Percentiles rank a stretch among this genome's conserved stretches.
Conservation (phyloP, 2,888 invertebrate species). For the Aspidiotus destructor region DNA sequence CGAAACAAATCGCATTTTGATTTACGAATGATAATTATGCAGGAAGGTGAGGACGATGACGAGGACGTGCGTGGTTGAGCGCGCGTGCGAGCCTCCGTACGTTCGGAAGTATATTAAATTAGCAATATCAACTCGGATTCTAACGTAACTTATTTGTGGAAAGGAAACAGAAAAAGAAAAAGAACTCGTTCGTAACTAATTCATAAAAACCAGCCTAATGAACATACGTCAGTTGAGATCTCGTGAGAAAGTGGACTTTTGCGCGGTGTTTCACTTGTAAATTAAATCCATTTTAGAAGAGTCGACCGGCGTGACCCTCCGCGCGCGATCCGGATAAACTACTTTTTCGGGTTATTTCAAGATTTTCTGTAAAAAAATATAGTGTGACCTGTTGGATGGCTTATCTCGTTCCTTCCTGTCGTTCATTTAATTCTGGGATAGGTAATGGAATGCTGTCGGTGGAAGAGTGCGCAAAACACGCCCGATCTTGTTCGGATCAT, state of each 20-base stretch:
- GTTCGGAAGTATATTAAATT: too few species aligned
- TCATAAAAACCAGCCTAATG: slow-evolving; percentile 27
- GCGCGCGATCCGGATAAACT: slow-evolving; percentile 10
- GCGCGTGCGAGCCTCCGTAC: too few species aligned
- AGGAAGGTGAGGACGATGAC: too few species aligned
- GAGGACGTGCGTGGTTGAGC: too few species aligned
- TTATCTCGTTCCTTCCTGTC: background rate
- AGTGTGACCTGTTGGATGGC: background rate
- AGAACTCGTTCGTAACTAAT: slow-evolving; percentile 10
- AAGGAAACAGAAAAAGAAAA: background rate
- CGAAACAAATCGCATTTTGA: too few species aligned
- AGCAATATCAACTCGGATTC: too few species aligned
- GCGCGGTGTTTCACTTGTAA: slow-evolving; percentile 18
- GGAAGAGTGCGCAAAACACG: too few species aligned
- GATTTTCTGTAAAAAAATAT: background rate
- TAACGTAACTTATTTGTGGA: too few species aligned
- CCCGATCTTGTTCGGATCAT: too few species aligned
- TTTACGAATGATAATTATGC: too few species aligned
- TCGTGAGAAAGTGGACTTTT: slow-evolving; percentile 27
- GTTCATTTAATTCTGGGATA: background rate
- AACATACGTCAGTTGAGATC: slow-evolving; percentile 8
- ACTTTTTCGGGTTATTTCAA: slow-evolving; percentile 25
- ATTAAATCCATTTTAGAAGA: slow-evolving; percentile 21
- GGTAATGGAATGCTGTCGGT: background rate
- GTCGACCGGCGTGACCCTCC: slow-evolving; percentile 21